These are phyloP conservation scores for Gisinianus flammeolus DNA, from an alignment of 2,888 invertebrate genomes.

Conservation along the genomic window DNA sequence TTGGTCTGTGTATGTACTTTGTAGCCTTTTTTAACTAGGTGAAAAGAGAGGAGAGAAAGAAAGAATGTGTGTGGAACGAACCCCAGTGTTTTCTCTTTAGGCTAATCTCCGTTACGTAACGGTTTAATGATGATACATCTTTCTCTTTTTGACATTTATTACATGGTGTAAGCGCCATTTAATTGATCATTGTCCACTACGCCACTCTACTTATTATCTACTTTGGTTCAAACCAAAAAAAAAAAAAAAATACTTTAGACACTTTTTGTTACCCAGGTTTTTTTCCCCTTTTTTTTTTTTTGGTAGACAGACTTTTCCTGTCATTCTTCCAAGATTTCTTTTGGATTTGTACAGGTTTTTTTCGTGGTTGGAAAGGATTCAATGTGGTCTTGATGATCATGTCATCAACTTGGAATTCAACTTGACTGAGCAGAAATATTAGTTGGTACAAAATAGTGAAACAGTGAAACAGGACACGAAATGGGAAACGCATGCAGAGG, in stretches of 20 bases:
- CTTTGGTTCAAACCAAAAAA: neutral
- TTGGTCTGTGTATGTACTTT: no score
- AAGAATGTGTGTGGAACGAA: neutral
- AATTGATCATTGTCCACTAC: slow-evolving; percentile 5
- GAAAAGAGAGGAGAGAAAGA: no score
- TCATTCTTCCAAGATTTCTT: neutral
- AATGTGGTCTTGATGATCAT: neutral
- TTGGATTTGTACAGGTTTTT: slow-evolving; percentile 6
- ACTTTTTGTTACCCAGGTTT: no score
- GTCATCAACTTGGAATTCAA: no score
- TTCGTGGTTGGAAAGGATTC: neutral
- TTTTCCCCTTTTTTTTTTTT: no score
- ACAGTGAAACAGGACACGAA: neutral
- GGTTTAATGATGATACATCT: slow-evolving; percentile 18
- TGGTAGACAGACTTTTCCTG: neutral
- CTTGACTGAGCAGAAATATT: neutral
- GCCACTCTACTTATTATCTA: neutral
- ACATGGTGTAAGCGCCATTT: neutral
- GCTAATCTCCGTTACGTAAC: slow-evolving; percentile 8
- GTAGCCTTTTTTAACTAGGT: neutral
- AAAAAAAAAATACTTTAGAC: neutral
- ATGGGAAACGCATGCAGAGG: no score
- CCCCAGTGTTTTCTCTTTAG: neutral
- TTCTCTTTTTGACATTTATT: slow-evolving; percentile 22
- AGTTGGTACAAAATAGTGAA: neutral